Evolutionary conservation across 2,888 invertebrate species (phyloP).

Genomic region (Empis stercorea): DNA sequence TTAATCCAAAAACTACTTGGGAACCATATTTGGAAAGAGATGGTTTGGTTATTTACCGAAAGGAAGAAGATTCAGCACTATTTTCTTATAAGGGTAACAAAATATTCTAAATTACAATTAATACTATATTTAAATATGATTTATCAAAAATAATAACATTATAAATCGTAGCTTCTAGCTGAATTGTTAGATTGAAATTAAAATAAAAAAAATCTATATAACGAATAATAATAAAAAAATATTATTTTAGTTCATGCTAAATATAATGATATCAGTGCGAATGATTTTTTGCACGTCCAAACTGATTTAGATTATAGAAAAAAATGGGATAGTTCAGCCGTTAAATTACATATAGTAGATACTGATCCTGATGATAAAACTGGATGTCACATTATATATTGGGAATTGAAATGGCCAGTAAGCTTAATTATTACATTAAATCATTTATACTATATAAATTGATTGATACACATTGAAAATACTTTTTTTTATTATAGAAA

Average conservation of each 20-base stretch:
- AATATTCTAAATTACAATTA: background rate
- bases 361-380: conserved; percentile 41
- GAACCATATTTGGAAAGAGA: conserved; percentile 65
- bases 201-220: background rate
- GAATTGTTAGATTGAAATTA: too few relatives aligned
- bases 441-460: too few relatives aligned
- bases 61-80: conserved; percentile 52
- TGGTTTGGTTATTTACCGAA: conserved; percentile 71
- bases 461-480: background rate
- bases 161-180: too few relatives aligned
- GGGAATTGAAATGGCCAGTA: conserved; percentile 85
- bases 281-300: conserved; percentile 71
- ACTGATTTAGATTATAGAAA: conserved; percentile 65
- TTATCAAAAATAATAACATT: too few relatives aligned
- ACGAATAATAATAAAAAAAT: background rate
- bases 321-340: conserved; percentile 68
- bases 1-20: conserved; percentile 32
- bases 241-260: conserved; percentile 56
- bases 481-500: conserved; percentile 40
- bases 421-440: conserved; percentile 27
- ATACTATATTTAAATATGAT: too few relatives aligned
- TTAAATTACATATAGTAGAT: conserved; percentile 57
- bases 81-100: conserved; percentile 61
- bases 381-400: conserved; percentile 66
- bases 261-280: conserved; percentile 63